Base-by-base conservation (phyloP, 2,113 vertebrate species). In the Rhabdomys dilectus region DNA sequence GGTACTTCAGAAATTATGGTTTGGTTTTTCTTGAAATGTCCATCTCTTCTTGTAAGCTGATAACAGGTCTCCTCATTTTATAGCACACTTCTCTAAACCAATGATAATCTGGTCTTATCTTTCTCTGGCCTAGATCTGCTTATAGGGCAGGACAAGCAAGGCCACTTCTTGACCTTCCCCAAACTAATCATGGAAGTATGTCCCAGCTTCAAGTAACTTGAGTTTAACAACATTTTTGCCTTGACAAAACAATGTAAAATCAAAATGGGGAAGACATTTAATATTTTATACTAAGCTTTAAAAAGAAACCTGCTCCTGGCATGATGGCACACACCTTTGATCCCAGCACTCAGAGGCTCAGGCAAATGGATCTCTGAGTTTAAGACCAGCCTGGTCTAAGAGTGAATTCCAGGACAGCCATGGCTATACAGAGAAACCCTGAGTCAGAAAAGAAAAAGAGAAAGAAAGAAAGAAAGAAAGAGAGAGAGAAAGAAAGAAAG, bases 181-280 rank as follows among this genome's bases (percentile, higher is more conserved):
- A 16, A 86, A 89, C 94, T 72, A 91, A 96, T 97, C 92, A n/a
- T 97, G 97, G 89, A 86, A 89, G 53, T 70, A 10, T 97, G 81
- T 97, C 91, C 97, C 96, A 92, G 92, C 91, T 97, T 93, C 82
- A 53, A 15, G 58, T 98, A 97, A 97, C 94, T 98, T 98, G 97
- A 98, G 91, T 98, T 98, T 98, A 97, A 97, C 97, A 77, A 97
- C 53, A 81, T 64, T 39, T 97, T 97, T 95, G 89, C 90, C 95
- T 95, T 97, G 98, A 98, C 98, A 98, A 97, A 98, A 96, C 98
- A 98, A 98, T 98, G 98, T 98, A 99, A 98, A 98, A 94, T 97
- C 82, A 96, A 98, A 98, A 93, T 93, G 97, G 94, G 96, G 96
- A 97, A 98, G 98, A 92, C 98, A 98, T 98, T 99, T 98, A 98